These are phyloP conservation scores for Iguana delicatissima DNA, from an alignment of 2,797 vertebrate genomes.

Conservation along the genomic window DNA sequence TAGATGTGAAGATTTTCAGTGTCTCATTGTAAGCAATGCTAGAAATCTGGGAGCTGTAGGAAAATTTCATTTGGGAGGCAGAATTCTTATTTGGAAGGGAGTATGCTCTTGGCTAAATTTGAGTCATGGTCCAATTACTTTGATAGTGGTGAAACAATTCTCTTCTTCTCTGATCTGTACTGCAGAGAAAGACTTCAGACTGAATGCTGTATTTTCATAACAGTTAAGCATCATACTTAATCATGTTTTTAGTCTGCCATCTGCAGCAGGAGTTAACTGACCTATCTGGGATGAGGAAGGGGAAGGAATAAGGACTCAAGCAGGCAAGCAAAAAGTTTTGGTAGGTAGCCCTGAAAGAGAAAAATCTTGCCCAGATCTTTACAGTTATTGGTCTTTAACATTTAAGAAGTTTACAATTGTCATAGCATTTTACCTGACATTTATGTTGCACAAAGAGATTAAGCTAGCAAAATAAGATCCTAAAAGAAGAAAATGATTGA, in stretches of 20 bases:
- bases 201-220: conserved; percentile 24
- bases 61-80: too few species aligned
- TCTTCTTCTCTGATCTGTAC: rapidly evolving
- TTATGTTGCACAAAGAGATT: neutral
- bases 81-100: too few species aligned
- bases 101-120: neutral
- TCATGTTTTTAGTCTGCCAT: conserved; percentile 28
- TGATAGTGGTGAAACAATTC: conserved; percentile 26
- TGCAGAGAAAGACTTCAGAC: neutral
- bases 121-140: conserved; percentile 27
- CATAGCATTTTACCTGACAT: neutral
- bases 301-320: neutral
- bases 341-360: neutral
- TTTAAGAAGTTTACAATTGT: neutral
- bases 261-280: neutral
- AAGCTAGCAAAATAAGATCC: neutral
- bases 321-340: neutral
- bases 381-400: neutral
- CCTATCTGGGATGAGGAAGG: conserved; percentile 37
- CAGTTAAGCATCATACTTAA: neutral
- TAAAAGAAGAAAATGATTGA: conserved; percentile 14
- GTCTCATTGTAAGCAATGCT: too few species aligned
- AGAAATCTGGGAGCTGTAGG: too few species aligned
- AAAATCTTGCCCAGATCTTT: neutral
- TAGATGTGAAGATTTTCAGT: too few species aligned